These are phyloP conservation scores for Polylopha cassiicola DNA, from an alignment of 2,888 invertebrate species.

Conservation along the genomic window DNA sequence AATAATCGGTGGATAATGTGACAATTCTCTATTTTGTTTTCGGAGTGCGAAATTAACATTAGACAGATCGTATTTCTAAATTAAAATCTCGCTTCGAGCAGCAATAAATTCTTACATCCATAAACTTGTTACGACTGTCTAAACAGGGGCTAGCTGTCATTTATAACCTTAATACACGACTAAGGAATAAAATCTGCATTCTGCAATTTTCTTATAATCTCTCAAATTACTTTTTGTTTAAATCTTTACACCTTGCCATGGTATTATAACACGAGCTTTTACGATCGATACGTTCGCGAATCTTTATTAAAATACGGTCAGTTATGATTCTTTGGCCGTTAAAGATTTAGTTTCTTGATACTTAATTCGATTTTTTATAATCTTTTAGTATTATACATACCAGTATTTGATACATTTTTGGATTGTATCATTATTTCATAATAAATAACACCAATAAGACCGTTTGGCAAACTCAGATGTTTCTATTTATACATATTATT, in stretches of 20 bases:
- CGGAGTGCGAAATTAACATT: constrained; percentile 65
- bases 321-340: constrained; percentile 11
- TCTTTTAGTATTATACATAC: no score
- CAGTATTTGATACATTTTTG: no score
- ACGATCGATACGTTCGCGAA: no score
- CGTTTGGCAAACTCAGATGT: constrained; percentile 12
- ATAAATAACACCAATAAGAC: not conserved
- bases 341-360: constrained; percentile 1
- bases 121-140: constrained; percentile 71
- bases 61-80: constrained; percentile 65
- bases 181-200: constrained; percentile 45
- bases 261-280: constrained; percentile 11
- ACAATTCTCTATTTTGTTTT: no score
- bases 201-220: constrained; percentile 43
- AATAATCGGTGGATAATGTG: no score
- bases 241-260: constrained; percentile 18
- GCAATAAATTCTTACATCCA: constrained; percentile 68
- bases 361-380: no score
- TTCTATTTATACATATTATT: constrained; percentile 19
- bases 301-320: no score
- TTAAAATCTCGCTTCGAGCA: constrained; percentile 57
- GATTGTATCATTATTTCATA: no score
- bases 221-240: constrained; percentile 32
- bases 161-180: constrained; percentile 58
- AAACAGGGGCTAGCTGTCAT: constrained; percentile 69